Conservation (phyloP, 2,888 invertebrate genomes). For the Beris chalybata region DNA sequence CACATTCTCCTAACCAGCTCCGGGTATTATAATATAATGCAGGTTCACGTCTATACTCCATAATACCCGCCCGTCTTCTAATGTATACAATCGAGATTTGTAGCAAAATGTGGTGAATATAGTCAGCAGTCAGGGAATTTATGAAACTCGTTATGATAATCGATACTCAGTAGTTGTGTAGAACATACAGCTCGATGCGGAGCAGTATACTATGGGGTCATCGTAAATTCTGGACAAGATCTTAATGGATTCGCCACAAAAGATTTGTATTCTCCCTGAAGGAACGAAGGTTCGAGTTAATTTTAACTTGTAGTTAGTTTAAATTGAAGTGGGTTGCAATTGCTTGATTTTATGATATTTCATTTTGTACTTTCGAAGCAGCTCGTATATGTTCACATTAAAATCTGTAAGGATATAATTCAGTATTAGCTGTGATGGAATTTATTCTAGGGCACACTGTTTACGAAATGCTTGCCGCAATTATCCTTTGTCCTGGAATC, state of each 20-base stretch:
- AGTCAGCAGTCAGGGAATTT: slow-evolving; percentile 5
- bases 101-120: slow-evolving; percentile 10
- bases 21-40: too few species aligned
- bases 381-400: too few species aligned
- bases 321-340: too few species aligned
- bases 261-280: neutral
- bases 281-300: neutral
- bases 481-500: too few species aligned
- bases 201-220: neutral
- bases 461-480: too few species aligned
- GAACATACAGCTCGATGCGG: neutral
- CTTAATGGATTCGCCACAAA: slow-evolving; percentile 11
- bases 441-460: too few species aligned
- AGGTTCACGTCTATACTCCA: neutral
- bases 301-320: too few species aligned
- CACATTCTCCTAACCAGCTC: too few species aligned
- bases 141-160: slow-evolving; percentile 11
- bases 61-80: slow-evolving; percentile 11
- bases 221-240: slow-evolving; percentile 9
- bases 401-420: too few species aligned
- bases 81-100: slow-evolving; percentile 17
- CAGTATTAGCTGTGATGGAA: too few species aligned
- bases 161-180: slow-evolving; percentile 12
- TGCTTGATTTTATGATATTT: too few species aligned
- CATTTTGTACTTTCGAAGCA: too few species aligned